Evolutionary conservation across 2,113 vertebrate genomes (phyloP).

Genomic region (Semicossyphus pulcher): DNA sequence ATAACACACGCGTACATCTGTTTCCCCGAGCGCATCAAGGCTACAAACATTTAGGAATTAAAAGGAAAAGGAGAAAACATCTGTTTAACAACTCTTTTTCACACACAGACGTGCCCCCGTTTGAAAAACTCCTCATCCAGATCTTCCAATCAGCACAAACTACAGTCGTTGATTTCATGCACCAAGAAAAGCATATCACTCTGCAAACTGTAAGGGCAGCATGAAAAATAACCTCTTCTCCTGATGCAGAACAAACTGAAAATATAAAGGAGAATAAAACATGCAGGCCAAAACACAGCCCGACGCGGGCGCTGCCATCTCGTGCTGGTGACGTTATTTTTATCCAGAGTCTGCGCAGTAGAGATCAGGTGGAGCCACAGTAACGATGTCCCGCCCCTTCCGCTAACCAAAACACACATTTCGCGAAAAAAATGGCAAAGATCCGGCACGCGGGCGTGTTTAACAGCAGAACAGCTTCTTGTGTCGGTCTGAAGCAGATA

Average conservation of each 20-base stretch:
- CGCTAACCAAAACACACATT: too few species aligned
- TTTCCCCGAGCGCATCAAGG: background rate
- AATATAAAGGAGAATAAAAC: background rate
- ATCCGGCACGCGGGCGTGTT: too few species aligned
- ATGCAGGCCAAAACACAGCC: too few species aligned
- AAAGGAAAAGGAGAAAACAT: constrained; percentile 9
- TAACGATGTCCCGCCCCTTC: too few species aligned
- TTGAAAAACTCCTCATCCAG: background rate
- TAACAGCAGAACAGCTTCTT: too few species aligned
- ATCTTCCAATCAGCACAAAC: background rate
- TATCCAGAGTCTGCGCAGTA: too few species aligned
- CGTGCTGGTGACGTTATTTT: too few species aligned
- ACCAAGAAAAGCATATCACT: constrained; percentile 8
- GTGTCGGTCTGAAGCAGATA: too few species aligned
- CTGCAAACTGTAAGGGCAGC: background rate
- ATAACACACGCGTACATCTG: background rate
- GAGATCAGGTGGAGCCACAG: too few species aligned
- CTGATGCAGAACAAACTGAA: background rate
- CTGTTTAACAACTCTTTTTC: constrained; percentile 24
- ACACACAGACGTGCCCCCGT: background rate
- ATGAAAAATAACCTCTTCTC: background rate
- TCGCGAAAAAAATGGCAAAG: too few species aligned
- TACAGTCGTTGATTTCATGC: constrained; percentile 16
- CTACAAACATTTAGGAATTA: background rate
- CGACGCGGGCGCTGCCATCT: too few species aligned